Evolutionary conservation across 2,113 vertebrate genomes (phyloP), one percentile per base, ranked within the genome.

Genomic region (Sinocyclocheilus grahami): DNA sequence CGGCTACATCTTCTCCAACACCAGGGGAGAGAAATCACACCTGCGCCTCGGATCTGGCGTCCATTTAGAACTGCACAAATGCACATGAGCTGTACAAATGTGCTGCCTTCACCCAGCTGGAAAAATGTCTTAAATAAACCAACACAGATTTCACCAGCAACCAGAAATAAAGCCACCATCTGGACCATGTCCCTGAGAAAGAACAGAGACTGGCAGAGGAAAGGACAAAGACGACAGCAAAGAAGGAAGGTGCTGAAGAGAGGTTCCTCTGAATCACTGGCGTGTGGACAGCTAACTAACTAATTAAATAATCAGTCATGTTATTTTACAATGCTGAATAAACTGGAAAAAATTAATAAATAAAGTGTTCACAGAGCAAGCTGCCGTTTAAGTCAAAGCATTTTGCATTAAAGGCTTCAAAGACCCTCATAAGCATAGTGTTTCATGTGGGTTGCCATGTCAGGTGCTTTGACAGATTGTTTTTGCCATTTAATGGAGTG

Each of bases 101-200:
- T 82, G 85, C 89, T 78, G 62, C 87, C 83, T 78, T 78, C 42
- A 83, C 60, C 46, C 11, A 22, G 42, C 71, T 81, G 85, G 81
- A 90, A 90, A 85, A 79, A 67, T 30, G 24, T 78, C 60, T 87
- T 71, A 81, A 87, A 86, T 83, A 86, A 85, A 85, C 86, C 27
- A 88, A 81, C 22, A 62, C 77, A 53, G 51, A 86, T 81, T 81
- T 80, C 22, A 53, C 42, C 30, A 81, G 69, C 42, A 37, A 55
- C 67, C 42, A 81, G 78, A 81, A 58, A 85, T 63, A 58, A 82
- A 87, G 63, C 62, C 42, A 71, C 82, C 72, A 78, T 85, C 71
- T 82, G 74, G 18, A 80, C 63, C 77, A n/a, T n/a, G 63, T 65
- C 63, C 77, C 63, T 24, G n/a, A 86, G 71, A 39, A 67, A 24